Evolutionary conservation across 2,888 invertebrate genomes (phyloP), one percentile per base, ranked within the genome.

Genomic region (Cataglyphis altisquamis): DNA sequence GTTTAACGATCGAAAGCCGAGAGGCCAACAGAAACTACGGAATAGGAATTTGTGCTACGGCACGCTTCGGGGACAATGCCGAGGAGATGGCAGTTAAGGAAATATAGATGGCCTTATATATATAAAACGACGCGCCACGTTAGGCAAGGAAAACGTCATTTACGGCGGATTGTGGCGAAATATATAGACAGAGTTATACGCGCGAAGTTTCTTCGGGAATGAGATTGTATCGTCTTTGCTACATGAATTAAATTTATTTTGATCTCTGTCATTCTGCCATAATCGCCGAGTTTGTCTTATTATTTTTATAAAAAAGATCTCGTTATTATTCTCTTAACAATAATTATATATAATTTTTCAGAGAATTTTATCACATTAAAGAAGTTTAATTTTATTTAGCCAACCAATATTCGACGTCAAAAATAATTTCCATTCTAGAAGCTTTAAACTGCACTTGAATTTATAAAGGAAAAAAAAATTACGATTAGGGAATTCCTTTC

Each of bases 81-180:
- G 86, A 74, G 84, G 89, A 87, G 77, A 72, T 78, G 68, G 66
- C 82, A 67, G 41, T 81, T 78, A 81, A 82, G 86, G 86, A 89
- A 90, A 89, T 68, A 77, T 83, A 84, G 64, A 87, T 68, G 84
- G 74, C 86, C 84, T 89, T 52, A 52, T 52, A 52, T 52, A n/a
- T n/a, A 48, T 83, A 85, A 81, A 84, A 83, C 75, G 60, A 67
- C 80, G 66, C 66, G n/a, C 70, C 36, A 60, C 48, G 39, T 66
- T 84, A 74, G 36, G 32, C 6, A 64, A 84, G 60, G 73, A 82
- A 82, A 82, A 84, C 72, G 66, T 81, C 64, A 45, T 81, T 57
- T 45, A 80, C 48, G 68, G 25, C 45, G 82, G 63, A 84, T 82
- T 36, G 67, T 45, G 18, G 48, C 32, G 62, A 29, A 87, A 52